Evolutionary conservation across 2,113 vertebrate species (phyloP).

Genomic region (Pseudopodoces humilis): DNA sequence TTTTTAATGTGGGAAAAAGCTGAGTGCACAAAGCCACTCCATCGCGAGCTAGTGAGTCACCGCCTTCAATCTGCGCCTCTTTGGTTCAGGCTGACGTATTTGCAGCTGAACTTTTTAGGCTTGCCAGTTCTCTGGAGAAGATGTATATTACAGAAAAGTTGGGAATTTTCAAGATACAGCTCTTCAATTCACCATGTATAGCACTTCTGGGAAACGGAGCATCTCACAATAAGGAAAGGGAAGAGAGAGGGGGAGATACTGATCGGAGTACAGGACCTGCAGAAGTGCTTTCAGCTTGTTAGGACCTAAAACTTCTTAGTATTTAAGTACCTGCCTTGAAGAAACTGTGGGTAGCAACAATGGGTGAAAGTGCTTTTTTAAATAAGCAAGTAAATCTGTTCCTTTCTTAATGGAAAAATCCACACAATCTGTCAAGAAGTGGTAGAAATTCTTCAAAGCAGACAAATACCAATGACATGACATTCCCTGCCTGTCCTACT

Average conservation of each 20-base stretch:
- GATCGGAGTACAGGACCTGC: background rate
- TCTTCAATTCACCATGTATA: background rate
- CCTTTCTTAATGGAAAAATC: background rate
- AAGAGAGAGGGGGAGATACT: background rate
- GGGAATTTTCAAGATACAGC: background rate
- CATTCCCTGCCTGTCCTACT: background rate
- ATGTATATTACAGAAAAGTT: background rate
- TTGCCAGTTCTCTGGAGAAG: slow-evolving; percentile 6
- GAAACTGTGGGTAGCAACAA: background rate
- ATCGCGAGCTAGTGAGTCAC: background rate
- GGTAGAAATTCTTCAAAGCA: background rate
- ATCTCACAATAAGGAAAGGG: background rate
- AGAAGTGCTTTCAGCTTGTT: background rate
- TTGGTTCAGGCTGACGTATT: background rate
- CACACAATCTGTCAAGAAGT: background rate
- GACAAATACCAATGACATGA: background rate
- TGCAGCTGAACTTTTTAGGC: slow-evolving; percentile 10
- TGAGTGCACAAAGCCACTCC: background rate
- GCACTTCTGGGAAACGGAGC: background rate
- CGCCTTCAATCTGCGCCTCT: background rate
- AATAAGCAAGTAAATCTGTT: background rate
- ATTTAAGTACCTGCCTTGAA: background rate
- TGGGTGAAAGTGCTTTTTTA: background rate
- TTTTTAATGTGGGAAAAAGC: background rate
- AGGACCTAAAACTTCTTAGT: background rate